Evolutionary conservation across 35 echinoderm and acorn worm species (phyloP), one percentile per base, ranked within the genome.

Genomic region (Eucidaris tribuloides): DNA sequence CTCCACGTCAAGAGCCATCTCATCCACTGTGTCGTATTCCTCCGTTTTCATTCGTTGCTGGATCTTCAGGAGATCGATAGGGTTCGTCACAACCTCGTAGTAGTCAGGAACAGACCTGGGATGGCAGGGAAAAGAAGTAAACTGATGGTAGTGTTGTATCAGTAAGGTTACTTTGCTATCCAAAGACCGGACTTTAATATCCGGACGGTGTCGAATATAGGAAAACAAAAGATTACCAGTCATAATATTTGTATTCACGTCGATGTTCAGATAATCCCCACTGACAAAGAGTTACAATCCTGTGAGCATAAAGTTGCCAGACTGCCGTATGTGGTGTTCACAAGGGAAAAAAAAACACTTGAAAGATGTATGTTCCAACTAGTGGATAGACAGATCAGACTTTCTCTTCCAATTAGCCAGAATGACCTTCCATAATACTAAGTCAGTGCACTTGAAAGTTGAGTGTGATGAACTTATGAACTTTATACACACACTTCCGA

Each of bases 31-130:
- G 24, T 93, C 91, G 52, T 99, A 99, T 45, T 99, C 96, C 61
- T 99, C 96, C 87, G 87, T 99, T 83, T 93, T 93, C 23, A 99
- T 86, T 44, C 87, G 77, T 37, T 93, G 91, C 58, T 99, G 96
- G 32, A 99, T 88, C 61, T 93, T 99, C 44, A 99, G 74, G 65
- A 99, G 30, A 62, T 99, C 96, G 54, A 99, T 99, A 20, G 96
- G 96, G 50, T 83, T 93, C 31, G 76, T 92, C 24, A 99, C 91
- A 35, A 99, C 91, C 74, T 93, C 91, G 74, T 90, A 99, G 50
- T 99, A 99, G 25, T 99, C 96, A 48, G 96, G 96, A 24, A 76
- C 57, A 45, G 86, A 84, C 61, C 96, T 99, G 55, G 42, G 63
- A 91, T 91, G 41, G 3, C 25, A 28, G 59, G 31, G 42, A 4